Evolutionary conservation across 2,797 vertebrate species (phyloP).

Genomic region (Dryobates pubescens): DNA sequence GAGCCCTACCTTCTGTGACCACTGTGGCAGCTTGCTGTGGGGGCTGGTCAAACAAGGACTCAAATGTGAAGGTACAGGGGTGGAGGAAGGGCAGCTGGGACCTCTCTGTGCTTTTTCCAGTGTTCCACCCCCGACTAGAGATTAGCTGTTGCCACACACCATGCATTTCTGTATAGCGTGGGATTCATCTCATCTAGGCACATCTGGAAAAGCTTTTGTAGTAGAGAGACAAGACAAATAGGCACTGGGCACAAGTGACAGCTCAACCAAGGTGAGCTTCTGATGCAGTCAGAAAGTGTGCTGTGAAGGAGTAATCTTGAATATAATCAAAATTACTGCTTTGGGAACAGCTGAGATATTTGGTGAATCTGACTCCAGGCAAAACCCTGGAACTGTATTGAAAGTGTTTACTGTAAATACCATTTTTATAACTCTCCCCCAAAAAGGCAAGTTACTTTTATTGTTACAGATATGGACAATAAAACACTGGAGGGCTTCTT

Average conservation of each 20-base stretch:
- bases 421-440: not conserved
- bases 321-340: not conserved
- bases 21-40: constrained; percentile 97
- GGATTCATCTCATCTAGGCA: rapidly evolving
- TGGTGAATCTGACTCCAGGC: not conserved
- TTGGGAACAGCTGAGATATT: not conserved
- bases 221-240: not conserved
- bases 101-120: rapidly evolving
- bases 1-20: constrained; percentile 98
- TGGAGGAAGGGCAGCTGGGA: not conserved
- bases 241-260: not conserved
- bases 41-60: constrained; percentile 93
- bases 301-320: not conserved
- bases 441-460: not conserved
- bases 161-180: rapidly evolving
- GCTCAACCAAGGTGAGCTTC: not conserved
- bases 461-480: not conserved
- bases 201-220: not conserved
- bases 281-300: not conserved
- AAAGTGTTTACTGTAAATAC: not conserved
- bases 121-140: not conserved
- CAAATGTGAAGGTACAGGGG: constrained; percentile 91
- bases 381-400: not conserved
- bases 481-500: not conserved
- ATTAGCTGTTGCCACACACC: rapidly evolving